Percentiles rank a stretch among this genome's conserved stretches.
Conservation (phyloP, 2,888 invertebrate species). For the Apodemia hepburni region DNA sequence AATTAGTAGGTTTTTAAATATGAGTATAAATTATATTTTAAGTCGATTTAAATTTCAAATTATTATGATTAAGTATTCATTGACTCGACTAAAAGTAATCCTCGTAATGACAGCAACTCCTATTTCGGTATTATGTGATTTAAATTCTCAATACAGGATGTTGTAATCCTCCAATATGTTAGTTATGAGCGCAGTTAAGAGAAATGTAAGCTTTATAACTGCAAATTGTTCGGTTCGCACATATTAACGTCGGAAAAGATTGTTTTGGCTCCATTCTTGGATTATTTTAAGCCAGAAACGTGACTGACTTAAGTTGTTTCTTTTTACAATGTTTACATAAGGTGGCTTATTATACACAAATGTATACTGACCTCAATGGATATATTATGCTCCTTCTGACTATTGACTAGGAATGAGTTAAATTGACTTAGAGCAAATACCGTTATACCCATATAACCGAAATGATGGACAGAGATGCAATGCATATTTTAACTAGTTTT, state of each 20-base stretch:
- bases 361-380: not conserved
- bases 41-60: too few species aligned
- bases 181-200: conserved; percentile 1
- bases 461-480: too few species aligned
- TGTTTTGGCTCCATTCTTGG: conserved; percentile 2
- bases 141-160: not conserved
- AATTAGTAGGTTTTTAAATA: too few species aligned
- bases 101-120: too few species aligned
- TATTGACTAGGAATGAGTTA: not conserved
- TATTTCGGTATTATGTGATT: not conserved
- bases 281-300: conserved; percentile 7
- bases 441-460: too few species aligned
- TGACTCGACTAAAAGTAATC: too few species aligned
- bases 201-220: conserved; percentile 1
- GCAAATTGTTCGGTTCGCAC: not conserved
- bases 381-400: not conserved
- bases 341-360: not conserved
- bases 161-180: conserved; percentile 1
- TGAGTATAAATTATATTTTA: too few species aligned
- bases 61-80: too few species aligned
- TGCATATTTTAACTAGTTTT: too few species aligned
- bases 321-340: not conserved
- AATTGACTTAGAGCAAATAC: not conserved
- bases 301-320: conserved; percentile 3
- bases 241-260: conserved; percentile 7